Conservation (phyloP, 2,113 vertebrate species). For the Leptosomus discolor region DNA sequence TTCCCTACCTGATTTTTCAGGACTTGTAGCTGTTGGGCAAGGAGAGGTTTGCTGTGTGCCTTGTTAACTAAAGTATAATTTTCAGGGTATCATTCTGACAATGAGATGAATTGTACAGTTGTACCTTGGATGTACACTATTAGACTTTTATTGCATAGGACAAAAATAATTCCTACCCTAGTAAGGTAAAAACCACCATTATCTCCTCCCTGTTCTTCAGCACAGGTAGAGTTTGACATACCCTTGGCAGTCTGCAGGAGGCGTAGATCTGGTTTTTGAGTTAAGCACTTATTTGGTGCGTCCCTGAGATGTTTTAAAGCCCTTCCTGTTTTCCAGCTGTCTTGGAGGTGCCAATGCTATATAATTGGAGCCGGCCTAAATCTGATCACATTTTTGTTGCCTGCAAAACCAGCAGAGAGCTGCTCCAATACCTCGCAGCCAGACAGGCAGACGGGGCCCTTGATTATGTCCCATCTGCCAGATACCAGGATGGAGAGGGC, state of each 20-base stretch:
- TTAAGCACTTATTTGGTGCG: background rate
- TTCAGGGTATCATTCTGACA: conserved; percentile 39
- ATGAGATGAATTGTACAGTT: background rate
- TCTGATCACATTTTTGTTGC: background rate
- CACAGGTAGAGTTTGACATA: background rate
- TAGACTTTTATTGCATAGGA: background rate
- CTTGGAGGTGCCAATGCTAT: background rate
- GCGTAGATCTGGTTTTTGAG: background rate
- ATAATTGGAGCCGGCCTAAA: background rate
- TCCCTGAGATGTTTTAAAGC: background rate
- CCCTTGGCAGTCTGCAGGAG: background rate
- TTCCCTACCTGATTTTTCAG: background rate
- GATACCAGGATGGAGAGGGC: background rate
- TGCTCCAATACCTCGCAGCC: background rate
- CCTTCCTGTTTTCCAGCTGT: background rate
- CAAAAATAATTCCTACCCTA: background rate
- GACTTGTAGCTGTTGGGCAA: conserved; percentile 11
- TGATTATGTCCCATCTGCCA: background rate
- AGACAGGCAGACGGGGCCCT: background rate
- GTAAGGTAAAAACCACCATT: background rate
- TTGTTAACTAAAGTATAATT: conserved; percentile 57
- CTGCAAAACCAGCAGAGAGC: background rate
- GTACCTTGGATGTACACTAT: background rate
- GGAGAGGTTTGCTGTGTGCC: background rate
- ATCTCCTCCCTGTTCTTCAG: background rate